A percentile compares a stretch with the other conserved stretches of the same genome.
These are phyloP conservation scores for Gulo gulo DNA, from an alignment of 2,113 vertebrate species.

Conservation along the genomic window DNA sequence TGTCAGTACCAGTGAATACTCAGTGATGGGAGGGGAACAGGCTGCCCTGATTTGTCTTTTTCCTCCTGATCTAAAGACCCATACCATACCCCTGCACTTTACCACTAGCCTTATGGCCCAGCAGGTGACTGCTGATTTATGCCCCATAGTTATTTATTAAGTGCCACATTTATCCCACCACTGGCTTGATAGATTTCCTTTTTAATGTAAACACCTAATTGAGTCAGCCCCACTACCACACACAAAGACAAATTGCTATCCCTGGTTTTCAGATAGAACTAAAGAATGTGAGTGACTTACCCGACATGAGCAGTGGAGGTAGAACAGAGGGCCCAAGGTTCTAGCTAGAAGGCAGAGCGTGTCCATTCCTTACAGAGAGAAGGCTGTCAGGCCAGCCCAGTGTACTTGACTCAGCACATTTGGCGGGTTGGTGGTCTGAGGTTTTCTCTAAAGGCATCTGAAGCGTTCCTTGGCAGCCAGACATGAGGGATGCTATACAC, in stretches of 20 bases:
- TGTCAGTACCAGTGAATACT: background rate
- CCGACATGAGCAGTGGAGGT: background rate
- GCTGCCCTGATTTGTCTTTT: background rate
- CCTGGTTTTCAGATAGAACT: background rate
- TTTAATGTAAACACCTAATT: background rate
- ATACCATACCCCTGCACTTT: rapidly evolving
- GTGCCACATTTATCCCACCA: background rate
- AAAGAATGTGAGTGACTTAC: background rate
- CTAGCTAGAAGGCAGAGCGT: background rate
- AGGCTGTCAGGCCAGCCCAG: background rate
- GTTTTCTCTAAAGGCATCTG: constrained; percentile 26
- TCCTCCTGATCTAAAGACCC: background rate
- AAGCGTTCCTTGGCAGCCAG: background rate
- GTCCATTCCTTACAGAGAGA: background rate
- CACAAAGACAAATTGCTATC: background rate
- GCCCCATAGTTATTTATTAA: background rate
- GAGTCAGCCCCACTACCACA: background rate
- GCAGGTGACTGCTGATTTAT: background rate
- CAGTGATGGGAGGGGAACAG: background rate
- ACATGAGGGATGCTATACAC: background rate
- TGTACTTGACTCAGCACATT: background rate
- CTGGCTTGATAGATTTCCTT: background rate
- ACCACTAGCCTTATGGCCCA: too few relatives aligned
- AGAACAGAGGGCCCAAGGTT: background rate
- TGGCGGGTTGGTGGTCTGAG: background rate